Evolutionary conservation across 2,888 invertebrate genomes (phyloP).

Genomic region (Julus scandinavius): DNA sequence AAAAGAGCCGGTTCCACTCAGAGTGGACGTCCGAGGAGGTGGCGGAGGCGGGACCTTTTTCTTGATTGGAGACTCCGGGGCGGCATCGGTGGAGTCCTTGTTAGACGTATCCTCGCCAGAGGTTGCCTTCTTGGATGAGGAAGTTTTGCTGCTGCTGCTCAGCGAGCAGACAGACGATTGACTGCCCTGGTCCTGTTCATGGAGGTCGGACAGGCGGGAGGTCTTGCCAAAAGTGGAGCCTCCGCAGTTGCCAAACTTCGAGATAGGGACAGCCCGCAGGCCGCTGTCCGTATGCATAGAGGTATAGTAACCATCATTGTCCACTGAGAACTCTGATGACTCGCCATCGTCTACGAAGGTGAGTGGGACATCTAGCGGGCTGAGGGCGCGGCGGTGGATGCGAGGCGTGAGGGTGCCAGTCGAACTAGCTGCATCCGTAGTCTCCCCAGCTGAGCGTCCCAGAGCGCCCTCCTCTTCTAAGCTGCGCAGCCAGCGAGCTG

Average conservation of each 20-base stretch:
- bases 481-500: slow-evolving; percentile 56
- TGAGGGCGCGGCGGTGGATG: slow-evolving; percentile 53
- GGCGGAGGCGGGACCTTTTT: slow-evolving; percentile 59
- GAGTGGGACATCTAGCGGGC: slow-evolving; percentile 54
- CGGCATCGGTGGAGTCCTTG: slow-evolving; percentile 20
- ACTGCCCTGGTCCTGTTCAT: slow-evolving; percentile 56
- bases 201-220: slow-evolving; percentile 52
- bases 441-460: slow-evolving; percentile 48
- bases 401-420: slow-evolving; percentile 57
- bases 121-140: background rate
- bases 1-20: slow-evolving; percentile 22
- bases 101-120: slow-evolving; percentile 46
- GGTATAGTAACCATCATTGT: slow-evolving; percentile 97
- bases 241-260: slow-evolving; percentile 36
- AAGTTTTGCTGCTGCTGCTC: slow-evolving; percentile 7
- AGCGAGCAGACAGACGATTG: slow-evolving; percentile 54
- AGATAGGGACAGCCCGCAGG: slow-evolving; percentile 68
- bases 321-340: slow-evolving; percentile 93
- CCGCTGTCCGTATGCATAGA: slow-evolving; percentile 98
- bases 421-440: slow-evolving; percentile 57
- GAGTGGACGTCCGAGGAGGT: slow-evolving; percentile 60
- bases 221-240: slow-evolving; percentile 9
- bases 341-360: slow-evolving; percentile 77
- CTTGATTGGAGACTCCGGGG: background rate
- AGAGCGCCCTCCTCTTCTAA: slow-evolving; percentile 55